Conservation (phyloP, 2,113 vertebrate species). For the Rhinolophus sinicus region DNA sequence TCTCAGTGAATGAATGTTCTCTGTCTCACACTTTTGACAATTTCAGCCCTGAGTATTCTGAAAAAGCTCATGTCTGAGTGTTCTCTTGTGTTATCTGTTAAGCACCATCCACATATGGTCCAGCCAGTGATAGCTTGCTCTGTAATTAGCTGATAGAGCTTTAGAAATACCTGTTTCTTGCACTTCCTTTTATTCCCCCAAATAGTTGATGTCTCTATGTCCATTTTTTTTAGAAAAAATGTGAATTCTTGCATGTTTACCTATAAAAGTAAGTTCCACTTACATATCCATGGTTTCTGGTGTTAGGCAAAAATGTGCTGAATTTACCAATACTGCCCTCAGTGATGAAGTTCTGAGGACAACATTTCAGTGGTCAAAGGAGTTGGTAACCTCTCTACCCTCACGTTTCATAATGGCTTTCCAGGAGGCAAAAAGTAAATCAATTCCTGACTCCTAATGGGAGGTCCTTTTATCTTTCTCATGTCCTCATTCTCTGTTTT, state of each 20-base stretch:
- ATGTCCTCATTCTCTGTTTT: constrained; percentile 25
- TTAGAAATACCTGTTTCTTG: neutral
- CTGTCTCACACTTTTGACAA: neutral
- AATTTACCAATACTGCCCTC: neutral
- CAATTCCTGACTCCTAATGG: constrained; percentile 17
- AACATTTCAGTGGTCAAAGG: neutral
- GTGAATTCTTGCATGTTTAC: neutral
- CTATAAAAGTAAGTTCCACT: neutral
- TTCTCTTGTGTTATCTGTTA: neutral
- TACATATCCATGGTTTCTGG: neutral
- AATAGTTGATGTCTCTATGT: neutral
- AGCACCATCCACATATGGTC: too few relatives aligned
- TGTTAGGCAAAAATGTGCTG: neutral
- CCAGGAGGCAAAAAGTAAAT: constrained; percentile 18
- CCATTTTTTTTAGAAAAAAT: neutral
- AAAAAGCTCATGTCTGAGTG: neutral
- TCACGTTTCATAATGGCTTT: constrained; percentile 42
- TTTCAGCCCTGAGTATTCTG: neutral
- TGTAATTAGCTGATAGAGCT: neutral
- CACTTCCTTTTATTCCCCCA: neutral
- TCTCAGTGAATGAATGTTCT: neutral
- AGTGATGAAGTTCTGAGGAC: neutral
- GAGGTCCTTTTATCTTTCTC: constrained; percentile 55
- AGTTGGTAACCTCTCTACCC: neutral
- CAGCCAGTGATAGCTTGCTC: neutral